These are phyloP conservation scores for Distichodus sexfasciatus DNA, from an alignment of 2,797 vertebrate genomes.

Conservation along the genomic window DNA sequence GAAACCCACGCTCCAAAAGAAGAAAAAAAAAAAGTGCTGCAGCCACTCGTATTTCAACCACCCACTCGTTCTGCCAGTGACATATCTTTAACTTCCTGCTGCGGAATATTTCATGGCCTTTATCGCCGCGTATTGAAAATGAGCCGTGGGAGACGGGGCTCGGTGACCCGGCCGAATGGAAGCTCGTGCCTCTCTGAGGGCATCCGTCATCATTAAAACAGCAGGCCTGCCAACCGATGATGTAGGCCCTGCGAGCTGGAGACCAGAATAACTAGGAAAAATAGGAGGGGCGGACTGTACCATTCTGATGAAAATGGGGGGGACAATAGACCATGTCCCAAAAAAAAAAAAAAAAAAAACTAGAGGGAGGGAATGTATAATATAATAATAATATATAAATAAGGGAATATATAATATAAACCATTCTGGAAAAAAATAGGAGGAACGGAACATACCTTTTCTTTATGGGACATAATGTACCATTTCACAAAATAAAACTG, in stretches of 20 bases:
- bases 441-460: too few relatives aligned
- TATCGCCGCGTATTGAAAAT: constrained; percentile 38
- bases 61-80: constrained; percentile 21
- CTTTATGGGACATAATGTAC: too few relatives aligned
- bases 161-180: constrained; percentile 33
- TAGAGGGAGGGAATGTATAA: too few relatives aligned
- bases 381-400: too few relatives aligned
- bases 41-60: not conserved
- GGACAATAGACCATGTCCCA: too few relatives aligned
- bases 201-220: constrained; percentile 49
- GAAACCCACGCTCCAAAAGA: not conserved
- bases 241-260: constrained; percentile 28
- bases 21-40: not conserved
- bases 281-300: constrained; percentile 11
- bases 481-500: too few relatives aligned
- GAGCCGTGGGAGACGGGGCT: constrained; percentile 1
- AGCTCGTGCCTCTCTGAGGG: constrained; percentile 32
- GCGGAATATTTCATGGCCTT: constrained; percentile 23
- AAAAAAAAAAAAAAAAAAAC: too few relatives aligned
- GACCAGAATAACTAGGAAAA: constrained; percentile 36
- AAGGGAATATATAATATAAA: too few relatives aligned
- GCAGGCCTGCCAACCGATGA: constrained; percentile 33
- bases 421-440: too few relatives aligned
- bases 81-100: constrained; percentile 16
- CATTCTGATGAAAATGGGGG: not conserved